Base-by-base conservation (phyloP, 1,140 invertebrate species). In the Frieseomelitta varia region DNA sequence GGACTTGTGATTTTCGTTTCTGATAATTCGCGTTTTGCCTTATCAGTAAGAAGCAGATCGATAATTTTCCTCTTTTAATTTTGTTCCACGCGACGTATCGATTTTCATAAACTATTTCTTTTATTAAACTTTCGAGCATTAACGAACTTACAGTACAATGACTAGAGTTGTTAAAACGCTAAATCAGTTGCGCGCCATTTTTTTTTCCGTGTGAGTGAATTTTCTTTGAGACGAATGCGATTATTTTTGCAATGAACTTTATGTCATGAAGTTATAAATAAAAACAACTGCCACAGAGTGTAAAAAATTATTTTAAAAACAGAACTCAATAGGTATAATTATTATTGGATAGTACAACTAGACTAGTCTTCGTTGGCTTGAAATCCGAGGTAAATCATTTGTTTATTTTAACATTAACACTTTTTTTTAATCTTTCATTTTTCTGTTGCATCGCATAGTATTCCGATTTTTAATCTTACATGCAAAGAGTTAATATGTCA, bases 311-410 rank as follows among this genome's bases (percentile, higher is more conserved):
- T 47, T 69, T 14, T 4, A 1, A 19, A 55, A 71, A 6, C 55
- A 11, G 27, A n/a, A 58, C 15, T 51, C 1, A 0, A 71, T 34
- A 27, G 34, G 27, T 24, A 17, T n/a, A 30, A 19, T 53, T 34
- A 15, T 1, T 30, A 21, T 34, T 39, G 21, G 34, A 71, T 61
- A 21, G 30, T n/a, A 72, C 19, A 24, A 24, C 17, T 19, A 51
- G 39, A 72, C 3, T 14, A 80, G 39, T 72, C n/a, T 80, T 69
- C 68, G 68, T 61, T 72, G 53, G 27, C 51, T 61, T n/a, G 67
- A 61, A 27, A 68, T 47, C 4, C 67, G 34, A 27, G n/a, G 68
- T 72, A 58, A 79, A 67, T 58, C 39, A 47, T 58, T 69, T 53
- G 39, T 72, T 68, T 17, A 55, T 55, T 79, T 55, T 27, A 21